phyloP scores from a whole-genome alignment of 2,888 invertebrate species.

The Pristionchus maxplancki region DNA sequence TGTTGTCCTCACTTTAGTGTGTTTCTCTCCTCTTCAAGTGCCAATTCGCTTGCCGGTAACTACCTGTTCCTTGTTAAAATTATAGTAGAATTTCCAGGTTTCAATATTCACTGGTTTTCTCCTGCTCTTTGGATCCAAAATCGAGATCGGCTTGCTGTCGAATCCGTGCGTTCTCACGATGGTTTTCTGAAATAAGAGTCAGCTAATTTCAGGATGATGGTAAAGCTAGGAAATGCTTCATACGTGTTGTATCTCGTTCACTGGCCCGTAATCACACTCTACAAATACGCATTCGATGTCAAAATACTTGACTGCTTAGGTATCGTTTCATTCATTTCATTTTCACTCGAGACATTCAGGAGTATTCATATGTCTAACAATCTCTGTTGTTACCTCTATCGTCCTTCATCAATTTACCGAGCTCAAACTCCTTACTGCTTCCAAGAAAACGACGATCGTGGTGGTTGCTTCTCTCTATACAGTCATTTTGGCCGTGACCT shows the following conservation, averaged over 20 bases:
- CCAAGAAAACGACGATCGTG: neutral
- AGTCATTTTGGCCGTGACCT: neutral
- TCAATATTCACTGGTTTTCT: neutral
- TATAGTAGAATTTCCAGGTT: neutral
- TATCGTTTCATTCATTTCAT: neutral
- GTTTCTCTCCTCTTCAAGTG: neutral
- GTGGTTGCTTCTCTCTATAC: neutral
- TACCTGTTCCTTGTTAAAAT: neutral
- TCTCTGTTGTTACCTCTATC: neutral
- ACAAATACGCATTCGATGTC: neutral
- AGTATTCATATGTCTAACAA: neutral
- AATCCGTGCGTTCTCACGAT: neutral
- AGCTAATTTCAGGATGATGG: neutral
- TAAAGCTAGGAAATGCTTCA: neutral
- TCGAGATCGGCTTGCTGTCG: neutral
- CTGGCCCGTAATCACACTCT: conserved; percentile 1
- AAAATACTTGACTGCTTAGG: neutral
- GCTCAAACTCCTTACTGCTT: neutral
- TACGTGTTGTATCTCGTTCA: neutral
- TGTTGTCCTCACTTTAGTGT: neutral
- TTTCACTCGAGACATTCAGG: neutral
- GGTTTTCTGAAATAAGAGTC: neutral
- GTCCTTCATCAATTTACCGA: neutral
- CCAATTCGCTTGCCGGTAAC: neutral
- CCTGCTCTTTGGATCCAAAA: neutral